Evolutionary conservation across 2,888 invertebrate genomes (phyloP), one percentile per base, ranked within the genome.

Genomic region (Eurois occulta): DNA sequence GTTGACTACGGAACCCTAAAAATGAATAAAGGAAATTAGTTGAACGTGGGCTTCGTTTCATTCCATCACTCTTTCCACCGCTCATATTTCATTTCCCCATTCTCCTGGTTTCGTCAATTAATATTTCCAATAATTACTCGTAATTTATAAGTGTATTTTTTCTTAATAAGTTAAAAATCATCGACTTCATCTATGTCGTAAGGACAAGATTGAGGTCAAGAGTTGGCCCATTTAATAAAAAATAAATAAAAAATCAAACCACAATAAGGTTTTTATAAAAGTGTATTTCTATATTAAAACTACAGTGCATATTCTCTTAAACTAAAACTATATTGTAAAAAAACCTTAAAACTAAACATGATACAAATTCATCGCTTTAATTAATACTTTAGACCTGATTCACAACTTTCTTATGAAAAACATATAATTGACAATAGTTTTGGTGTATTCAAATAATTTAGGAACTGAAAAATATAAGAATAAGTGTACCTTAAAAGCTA

Each of bases 231-330:
- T n/a, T n/a, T n/a, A n/a, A n/a, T n/a, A n/a, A n/a, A n/a, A n/a
- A n/a, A n/a, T n/a, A 3, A 35, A 35, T 35, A 38, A 38, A 38
- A 75, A 78, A 75, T 52, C 1, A 77, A 83, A 83, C 72, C 7
- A 46, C 18, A 13, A 65, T 70, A 46, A n/a, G 35, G 43, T 72
- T 75, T 83, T 71, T 77, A 70, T 72, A 79, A 86, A 89, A 84
- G 85, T 83, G 79, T 83, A 82, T 81, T 87, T 76, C 75, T 86
- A 75, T 77, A 75, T 72, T 83, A 75, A 66, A 84, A 78, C 84
- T 89, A 88, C 78, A 90, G 73, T 87, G 86, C 82, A 85, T 86
- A 80, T 80, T 80, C 75, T 75, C 84, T 85, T 87, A 87, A 16
- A 68, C 71, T 87, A 80, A 69, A 74, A 60, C 66, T 86, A 79